Evolutionary conservation across 2,888 invertebrate genomes (phyloP).

Genomic region (Caradrina kadenii): DNA sequence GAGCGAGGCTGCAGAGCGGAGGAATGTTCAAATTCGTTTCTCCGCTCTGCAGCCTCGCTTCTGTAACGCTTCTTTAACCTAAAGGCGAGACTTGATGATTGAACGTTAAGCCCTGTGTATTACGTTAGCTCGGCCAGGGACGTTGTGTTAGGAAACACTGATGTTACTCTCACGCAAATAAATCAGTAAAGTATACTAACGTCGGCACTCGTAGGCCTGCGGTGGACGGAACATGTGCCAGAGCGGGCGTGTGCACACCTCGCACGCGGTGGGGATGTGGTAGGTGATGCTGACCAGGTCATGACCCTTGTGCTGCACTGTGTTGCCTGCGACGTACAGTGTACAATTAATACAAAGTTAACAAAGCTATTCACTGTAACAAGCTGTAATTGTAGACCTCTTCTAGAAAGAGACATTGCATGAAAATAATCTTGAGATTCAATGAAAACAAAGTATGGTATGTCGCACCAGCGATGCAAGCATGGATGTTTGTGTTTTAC

Average conservation of each 20-base stretch:
- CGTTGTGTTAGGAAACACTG: too few species aligned
- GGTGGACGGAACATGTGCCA: constrained; percentile 99
- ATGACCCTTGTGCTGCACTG: constrained; percentile 96
- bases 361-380: not conserved
- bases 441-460: too few species aligned
- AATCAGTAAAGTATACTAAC: constrained; percentile 89
- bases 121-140: too few species aligned
- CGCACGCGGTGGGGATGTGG: constrained; percentile 99
- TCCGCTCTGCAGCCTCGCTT: too few species aligned
- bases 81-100: too few species aligned
- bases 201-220: constrained; percentile 98
- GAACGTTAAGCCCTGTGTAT: too few species aligned
- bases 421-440: not conserved
- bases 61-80: too few species aligned
- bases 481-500: not conserved
- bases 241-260: constrained; percentile 98
- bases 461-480: not conserved
- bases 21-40: too few species aligned
- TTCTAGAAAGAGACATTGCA: not conserved
- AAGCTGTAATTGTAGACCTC: not conserved
- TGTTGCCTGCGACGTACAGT: constrained; percentile 83
- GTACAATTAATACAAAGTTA: not conserved
- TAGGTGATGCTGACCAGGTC: constrained; percentile 98
- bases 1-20: too few species aligned
- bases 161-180: not conserved